phyloP scores from a whole-genome alignment of 2,113 vertebrate genomes.

The Anoplopoma fimbria region DNA sequence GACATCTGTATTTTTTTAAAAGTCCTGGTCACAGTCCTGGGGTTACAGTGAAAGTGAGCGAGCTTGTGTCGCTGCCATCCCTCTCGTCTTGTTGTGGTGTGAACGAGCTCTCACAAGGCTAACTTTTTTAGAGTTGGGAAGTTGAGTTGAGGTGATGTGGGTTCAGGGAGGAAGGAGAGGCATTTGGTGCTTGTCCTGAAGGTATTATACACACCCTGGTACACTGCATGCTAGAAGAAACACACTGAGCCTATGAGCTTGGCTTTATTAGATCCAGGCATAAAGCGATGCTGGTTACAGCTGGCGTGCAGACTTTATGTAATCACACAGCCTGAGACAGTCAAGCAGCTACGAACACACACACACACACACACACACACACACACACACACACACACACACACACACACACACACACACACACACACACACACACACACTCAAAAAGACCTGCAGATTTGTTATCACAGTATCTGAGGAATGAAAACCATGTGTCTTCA shows the following conservation, averaged over 20 bases:
- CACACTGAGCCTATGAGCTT: slow-evolving; percentile 70
- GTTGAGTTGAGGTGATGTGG: slow-evolving; percentile 44
- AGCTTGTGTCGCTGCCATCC: background rate
- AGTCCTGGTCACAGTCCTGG: background rate
- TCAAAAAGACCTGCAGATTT: background rate
- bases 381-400: slow-evolving; percentile 49
- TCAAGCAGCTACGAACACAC: slow-evolving; percentile 43
- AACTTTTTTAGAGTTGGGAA: slow-evolving; percentile 48
- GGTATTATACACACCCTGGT: slow-evolving; percentile 73
- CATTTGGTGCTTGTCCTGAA: slow-evolving; percentile 65
- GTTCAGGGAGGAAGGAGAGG: slow-evolving; percentile 43
- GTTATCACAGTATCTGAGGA: background rate
- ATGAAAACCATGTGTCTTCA: background rate
- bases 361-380: slow-evolving; percentile 29
- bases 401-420: slow-evolving; percentile 50
- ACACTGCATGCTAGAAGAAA: slow-evolving; percentile 74
- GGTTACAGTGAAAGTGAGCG: background rate
- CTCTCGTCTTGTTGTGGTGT: background rate
- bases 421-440: slow-evolving; percentile 24
- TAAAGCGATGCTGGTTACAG: slow-evolving; percentile 68
- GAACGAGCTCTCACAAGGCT: slow-evolving; percentile 12
- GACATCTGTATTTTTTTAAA: background rate
- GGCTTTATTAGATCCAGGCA: slow-evolving; percentile 76
- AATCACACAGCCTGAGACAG: slow-evolving; percentile 64
- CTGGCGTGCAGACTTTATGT: slow-evolving; percentile 67